Evolutionary conservation across 2,797 vertebrate species (phyloP).

Genomic region (Phylloscopus collybita): DNA sequence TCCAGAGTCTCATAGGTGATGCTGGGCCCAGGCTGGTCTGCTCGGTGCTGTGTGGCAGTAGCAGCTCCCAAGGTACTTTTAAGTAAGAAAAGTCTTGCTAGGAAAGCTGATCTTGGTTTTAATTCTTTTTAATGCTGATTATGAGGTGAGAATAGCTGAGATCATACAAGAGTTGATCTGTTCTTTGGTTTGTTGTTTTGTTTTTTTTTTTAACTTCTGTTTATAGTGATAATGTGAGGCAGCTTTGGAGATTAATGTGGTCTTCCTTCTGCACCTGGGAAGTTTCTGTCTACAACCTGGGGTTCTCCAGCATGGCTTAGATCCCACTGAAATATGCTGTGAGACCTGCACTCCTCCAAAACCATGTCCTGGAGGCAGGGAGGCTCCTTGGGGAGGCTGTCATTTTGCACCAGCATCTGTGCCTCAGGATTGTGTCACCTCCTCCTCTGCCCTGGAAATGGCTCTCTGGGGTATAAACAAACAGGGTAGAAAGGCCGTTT

Average conservation of each 20-base stretch:
- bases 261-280: not conserved
- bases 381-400: not conserved
- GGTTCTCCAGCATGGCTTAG: rapidly evolving
- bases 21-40: not conserved
- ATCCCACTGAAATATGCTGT: not conserved
- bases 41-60: rapidly evolving
- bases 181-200: not conserved
- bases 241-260: not conserved
- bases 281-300: not conserved
- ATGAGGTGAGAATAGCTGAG: not conserved
- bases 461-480: not conserved
- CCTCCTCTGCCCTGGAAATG: not conserved
- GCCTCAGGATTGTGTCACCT: not conserved
- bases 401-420: not conserved
- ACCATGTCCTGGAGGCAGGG: not conserved
- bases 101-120: conserved; percentile 4
- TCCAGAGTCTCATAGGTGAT: not conserved
- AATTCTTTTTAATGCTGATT: not conserved
- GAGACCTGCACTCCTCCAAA: not conserved
- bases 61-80: not conserved
- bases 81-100: not conserved
- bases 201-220: not conserved
- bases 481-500: not conserved
- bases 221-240: not conserved
- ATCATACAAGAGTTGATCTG: not conserved